Conservation (phyloP, 2,797 vertebrate genomes). For the Fringilla coelebs region DNA sequence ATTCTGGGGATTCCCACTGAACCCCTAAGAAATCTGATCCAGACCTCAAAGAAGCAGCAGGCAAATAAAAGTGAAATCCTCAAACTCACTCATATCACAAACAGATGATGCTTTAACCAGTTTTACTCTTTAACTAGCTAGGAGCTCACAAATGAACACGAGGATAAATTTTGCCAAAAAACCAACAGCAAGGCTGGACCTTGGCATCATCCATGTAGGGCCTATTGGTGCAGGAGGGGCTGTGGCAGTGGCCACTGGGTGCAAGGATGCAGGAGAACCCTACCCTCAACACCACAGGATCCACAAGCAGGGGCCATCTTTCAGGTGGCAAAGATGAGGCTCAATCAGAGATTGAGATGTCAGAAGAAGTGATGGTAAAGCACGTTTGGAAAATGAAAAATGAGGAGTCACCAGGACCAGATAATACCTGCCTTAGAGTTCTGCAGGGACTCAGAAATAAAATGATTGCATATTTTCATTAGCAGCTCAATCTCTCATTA, state of each 20-base stretch:
- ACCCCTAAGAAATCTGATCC: neutral
- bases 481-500: constrained; percentile 67
- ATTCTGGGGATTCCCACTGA: neutral
- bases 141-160: neutral
- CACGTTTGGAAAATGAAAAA: constrained; percentile 57
- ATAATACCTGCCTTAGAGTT: constrained; percentile 57
- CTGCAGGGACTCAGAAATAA: constrained; percentile 60
- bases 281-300: neutral
- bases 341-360: constrained; percentile 53
- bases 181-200: neutral
- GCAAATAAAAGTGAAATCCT: neutral
- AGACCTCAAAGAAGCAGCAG: neutral
- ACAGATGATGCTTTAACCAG: fast-evolving
- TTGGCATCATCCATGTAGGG: neutral
- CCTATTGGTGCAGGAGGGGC: neutral
- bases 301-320: neutral
- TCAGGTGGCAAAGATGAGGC: constrained; percentile 23
- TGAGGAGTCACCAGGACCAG: constrained; percentile 55
- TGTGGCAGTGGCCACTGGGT: fast-evolving
- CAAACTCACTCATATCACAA: neutral
- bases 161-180: neutral
- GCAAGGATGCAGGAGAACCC: neutral
- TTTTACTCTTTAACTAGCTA: neutral
- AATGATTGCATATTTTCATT: constrained; percentile 71
- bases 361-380: constrained; percentile 49